A percentile compares a stretch with the other conserved stretches of the same genome.
These are phyloP conservation scores for Chaitophorus viminalis DNA, from an alignment of 2,888 invertebrate species.

Conservation along the genomic window DNA sequence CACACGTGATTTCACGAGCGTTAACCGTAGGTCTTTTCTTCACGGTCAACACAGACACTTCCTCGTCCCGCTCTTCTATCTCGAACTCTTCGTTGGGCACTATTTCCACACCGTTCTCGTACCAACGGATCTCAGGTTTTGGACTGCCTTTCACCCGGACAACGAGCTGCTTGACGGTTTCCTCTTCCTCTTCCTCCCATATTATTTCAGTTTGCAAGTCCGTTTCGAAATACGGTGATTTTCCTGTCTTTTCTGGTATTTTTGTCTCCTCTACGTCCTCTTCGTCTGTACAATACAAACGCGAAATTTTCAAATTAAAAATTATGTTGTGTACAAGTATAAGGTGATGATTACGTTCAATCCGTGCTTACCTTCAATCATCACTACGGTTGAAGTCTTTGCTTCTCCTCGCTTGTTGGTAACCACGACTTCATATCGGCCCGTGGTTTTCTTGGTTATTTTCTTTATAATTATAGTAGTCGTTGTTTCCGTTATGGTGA, in stretches of 20 bases:
- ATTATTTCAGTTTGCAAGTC: slow-evolving; percentile 48
- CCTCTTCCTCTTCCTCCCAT: slow-evolving; percentile 46
- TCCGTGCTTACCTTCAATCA: slow-evolving; percentile 70
- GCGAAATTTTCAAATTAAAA: no score
- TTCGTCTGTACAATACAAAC: not conserved
- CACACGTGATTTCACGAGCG: slow-evolving; percentile 85
- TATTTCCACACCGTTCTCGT: slow-evolving; percentile 77
- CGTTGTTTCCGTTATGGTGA: slow-evolving; percentile 73
- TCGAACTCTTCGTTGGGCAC: slow-evolving; percentile 76
- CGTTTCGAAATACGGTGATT: slow-evolving; percentile 40
- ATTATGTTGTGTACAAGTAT: no score
- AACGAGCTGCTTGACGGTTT: slow-evolving; percentile 7
- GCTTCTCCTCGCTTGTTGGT: slow-evolving; percentile 81
- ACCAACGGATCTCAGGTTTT: slow-evolving; percentile 83
- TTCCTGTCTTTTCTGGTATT: not conserved
- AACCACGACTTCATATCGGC: slow-evolving; percentile 89
- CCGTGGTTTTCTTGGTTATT: slow-evolving; percentile 79
- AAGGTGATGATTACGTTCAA: not conserved
- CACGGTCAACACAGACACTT: slow-evolving; percentile 82
- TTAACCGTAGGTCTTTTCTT: slow-evolving; percentile 91
- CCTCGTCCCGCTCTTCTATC: slow-evolving; percentile 74
- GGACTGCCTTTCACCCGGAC: slow-evolving; percentile 77
- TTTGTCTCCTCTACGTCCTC: not conserved
- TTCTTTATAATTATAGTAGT: slow-evolving; percentile 76
- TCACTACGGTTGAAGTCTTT: slow-evolving; percentile 84